A percentile compares a stretch with the other conserved stretches of the same genome.
These are phyloP conservation scores for Athalia rosae DNA, from an alignment of 2,888 invertebrate species.

Conservation along the genomic window DNA sequence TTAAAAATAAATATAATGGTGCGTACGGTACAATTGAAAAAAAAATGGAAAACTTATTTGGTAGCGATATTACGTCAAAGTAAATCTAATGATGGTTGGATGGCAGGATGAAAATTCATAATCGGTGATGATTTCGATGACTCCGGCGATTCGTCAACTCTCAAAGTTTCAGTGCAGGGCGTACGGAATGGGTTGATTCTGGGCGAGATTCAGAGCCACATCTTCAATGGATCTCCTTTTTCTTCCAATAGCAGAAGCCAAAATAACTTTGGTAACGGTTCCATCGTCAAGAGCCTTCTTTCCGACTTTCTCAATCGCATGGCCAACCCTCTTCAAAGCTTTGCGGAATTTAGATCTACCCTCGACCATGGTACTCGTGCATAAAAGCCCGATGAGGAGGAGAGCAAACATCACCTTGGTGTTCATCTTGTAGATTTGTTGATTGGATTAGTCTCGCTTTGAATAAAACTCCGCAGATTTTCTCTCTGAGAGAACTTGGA, in stretches of 20 bases:
- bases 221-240: conserved; percentile 28
- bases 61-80: too few relatives aligned
- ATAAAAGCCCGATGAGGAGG: conserved; percentile 25
- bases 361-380: conserved; percentile 32
- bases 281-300: conserved; percentile 28
- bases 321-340: conserved; percentile 35
- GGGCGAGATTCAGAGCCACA: neutral
- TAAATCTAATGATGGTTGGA: too few relatives aligned
- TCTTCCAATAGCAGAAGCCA: conserved; percentile 30
- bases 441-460: neutral
- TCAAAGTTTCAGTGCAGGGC: neutral
- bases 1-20: too few relatives aligned
- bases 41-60: too few relatives aligned
- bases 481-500: conserved; percentile 2
- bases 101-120: too few relatives aligned
- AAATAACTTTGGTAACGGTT: conserved; percentile 25
- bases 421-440: conserved; percentile 21
- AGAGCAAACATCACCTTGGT: conserved; percentile 27
- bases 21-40: too few relatives aligned
- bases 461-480: neutral
- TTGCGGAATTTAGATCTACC: conserved; percentile 8
- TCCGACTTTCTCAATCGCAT: conserved; percentile 36
- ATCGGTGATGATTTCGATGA: conserved; percentile 1
- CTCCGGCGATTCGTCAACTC: neutral
- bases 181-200: conserved; percentile 11